Conservation (phyloP, 53 echinoderm and acorn worm species). For the Henricia sp. region DNA sequence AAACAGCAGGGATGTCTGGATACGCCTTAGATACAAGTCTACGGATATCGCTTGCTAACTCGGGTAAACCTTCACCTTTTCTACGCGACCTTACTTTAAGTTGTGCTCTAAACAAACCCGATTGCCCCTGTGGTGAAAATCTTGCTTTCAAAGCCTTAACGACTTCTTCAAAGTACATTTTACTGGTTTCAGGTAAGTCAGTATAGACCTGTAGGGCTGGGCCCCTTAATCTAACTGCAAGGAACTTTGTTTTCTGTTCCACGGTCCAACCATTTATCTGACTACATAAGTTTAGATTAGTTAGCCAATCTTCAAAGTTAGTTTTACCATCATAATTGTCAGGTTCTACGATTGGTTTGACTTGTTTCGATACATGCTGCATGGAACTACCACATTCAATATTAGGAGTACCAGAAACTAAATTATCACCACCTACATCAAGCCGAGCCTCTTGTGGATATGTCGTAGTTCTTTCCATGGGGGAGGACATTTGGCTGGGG, state of each 20-base stretch:
- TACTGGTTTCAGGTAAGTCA: constrained; percentile 10
- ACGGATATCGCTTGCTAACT: constrained; percentile 28
- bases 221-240: constrained; percentile 19
- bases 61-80: constrained; percentile 20
- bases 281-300: constrained; percentile 6
- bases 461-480: not conserved
- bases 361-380: not conserved
- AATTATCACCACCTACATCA: not conserved
- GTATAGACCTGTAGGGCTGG: constrained; percentile 26
- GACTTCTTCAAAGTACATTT: not conserved
- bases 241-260: constrained; percentile 20
- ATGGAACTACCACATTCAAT: not conserved
- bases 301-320: constrained; percentile 7
- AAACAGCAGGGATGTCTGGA: constrained; percentile 15
- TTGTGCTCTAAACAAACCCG: constrained; percentile 15
- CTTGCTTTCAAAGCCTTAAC: constrained; percentile 12
- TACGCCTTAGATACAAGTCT: constrained; percentile 32
- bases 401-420: not conserved
- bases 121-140: constrained; percentile 15
- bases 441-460: not conserved
- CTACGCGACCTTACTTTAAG: not conserved
- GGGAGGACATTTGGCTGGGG: constrained; percentile 32
- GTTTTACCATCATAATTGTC: constrained; percentile 23
- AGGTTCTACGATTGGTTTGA: constrained; percentile 10
- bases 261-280: constrained; percentile 10